Percentiles rank a stretch among this genome's conserved stretches.
Evolutionary conservation across 2,797 vertebrate species (phyloP).

Genomic region (Morus bassanus): DNA sequence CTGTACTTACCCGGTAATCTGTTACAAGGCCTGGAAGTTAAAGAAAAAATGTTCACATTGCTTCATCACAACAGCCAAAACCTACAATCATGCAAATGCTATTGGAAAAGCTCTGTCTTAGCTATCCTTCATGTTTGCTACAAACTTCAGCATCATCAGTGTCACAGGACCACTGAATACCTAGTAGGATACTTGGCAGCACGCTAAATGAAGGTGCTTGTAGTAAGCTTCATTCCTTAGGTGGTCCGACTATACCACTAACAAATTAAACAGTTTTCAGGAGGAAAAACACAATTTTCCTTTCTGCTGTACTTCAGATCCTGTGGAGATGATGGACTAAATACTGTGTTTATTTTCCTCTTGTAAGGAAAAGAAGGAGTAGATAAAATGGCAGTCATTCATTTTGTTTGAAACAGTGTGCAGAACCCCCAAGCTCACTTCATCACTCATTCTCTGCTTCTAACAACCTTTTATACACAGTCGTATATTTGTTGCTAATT

Average conservation of each 20-base stretch:
- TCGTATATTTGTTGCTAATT: background rate
- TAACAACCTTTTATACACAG: background rate
- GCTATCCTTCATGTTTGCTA: background rate
- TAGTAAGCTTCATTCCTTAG: background rate
- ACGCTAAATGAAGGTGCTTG: background rate
- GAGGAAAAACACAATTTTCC: background rate
- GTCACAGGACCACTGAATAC: background rate
- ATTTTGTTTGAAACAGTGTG: background rate
- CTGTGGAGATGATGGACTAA: background rate
- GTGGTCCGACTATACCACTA: background rate
- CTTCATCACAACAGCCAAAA: background rate
- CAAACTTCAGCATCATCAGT: background rate
- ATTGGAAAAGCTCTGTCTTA: background rate
- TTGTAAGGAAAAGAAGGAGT: background rate
- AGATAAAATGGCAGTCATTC: background rate
- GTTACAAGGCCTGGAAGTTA: slow-evolving; percentile 81
- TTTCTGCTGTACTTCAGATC: background rate
- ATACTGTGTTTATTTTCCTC: background rate
- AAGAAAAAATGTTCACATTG: background rate
- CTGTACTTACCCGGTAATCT: slow-evolving; percentile 86
- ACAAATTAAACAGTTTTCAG: background rate
- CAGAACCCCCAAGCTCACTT: background rate
- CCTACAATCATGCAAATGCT: background rate
- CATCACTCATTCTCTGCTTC: background rate
- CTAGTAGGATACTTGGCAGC: background rate